phyloP scores from a whole-genome alignment of 2,113 vertebrate species.

The Siniperca knerii region DNA sequence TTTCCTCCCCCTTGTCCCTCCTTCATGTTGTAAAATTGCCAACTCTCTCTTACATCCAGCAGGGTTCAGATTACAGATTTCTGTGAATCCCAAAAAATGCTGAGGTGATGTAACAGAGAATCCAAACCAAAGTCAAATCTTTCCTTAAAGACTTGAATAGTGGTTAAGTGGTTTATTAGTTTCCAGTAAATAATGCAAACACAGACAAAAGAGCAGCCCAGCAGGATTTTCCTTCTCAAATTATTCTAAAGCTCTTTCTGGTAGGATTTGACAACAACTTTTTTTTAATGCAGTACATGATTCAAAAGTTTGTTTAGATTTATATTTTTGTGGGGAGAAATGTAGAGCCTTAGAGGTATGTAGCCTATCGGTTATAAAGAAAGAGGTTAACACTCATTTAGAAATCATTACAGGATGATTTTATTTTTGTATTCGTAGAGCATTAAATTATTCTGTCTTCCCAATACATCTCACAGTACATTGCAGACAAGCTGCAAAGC shows the following conservation, averaged over 20 bases:
- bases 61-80: background rate
- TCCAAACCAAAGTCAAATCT: background rate
- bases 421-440: background rate
- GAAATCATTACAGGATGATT: background rate
- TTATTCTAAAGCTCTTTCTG: background rate
- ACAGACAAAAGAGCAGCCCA: constrained; percentile 9
- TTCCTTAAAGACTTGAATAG: background rate
- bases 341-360: background rate
- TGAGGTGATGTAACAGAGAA: background rate
- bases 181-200: constrained; percentile 9
- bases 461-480: background rate
- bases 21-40: background rate
- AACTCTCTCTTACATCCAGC: background rate
- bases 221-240: background rate
- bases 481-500: background rate
- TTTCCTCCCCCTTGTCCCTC: background rate
- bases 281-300: background rate
- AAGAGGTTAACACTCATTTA: background rate
- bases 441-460: background rate
- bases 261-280: background rate
- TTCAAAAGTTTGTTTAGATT: background rate
- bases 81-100: background rate
- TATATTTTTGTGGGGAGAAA: background rate
- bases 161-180: background rate
- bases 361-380: background rate